Conservation (phyloP, 2,888 invertebrate genomes). For the Caenorhabditis japonica region DNA sequence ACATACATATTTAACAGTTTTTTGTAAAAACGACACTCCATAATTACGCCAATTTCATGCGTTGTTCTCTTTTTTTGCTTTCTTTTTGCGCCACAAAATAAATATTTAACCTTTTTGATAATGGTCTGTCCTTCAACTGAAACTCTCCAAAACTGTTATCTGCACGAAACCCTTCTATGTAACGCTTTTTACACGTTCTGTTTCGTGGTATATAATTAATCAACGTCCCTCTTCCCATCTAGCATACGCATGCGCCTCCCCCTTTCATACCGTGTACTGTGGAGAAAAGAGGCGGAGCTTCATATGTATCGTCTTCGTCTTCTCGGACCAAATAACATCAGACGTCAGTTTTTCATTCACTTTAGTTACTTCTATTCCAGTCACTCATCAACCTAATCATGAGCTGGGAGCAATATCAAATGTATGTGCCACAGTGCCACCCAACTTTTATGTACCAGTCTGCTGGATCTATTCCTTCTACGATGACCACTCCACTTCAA, state of each 20-base stretch:
- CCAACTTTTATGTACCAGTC: slow-evolving; percentile 27
- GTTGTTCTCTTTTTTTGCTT: no score
- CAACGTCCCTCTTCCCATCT: slow-evolving; percentile 13
- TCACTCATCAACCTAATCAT: no score
- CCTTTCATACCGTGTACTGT: slow-evolving; percentile 34
- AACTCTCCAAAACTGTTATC: slow-evolving; percentile 20
- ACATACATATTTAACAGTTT: no score
- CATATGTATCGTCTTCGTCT: slow-evolving; percentile 15
- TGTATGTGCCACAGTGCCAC: slow-evolving; percentile 45
- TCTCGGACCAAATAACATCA: slow-evolving; percentile 21
- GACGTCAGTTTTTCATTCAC: not conserved
- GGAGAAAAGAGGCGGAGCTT: slow-evolving; percentile 41
- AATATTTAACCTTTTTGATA: no score
- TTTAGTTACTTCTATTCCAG: slow-evolving; percentile 17
- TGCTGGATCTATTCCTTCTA: slow-evolving; percentile 24
- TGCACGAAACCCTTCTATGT: slow-evolving; percentile 3
- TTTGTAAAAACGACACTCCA: no score
- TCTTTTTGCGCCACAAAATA: no score
- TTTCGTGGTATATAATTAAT: slow-evolving; percentile 46
- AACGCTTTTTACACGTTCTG: slow-evolving; percentile 35
- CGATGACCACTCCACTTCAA: slow-evolving; percentile 55
- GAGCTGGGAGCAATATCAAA: slow-evolving; percentile 56
- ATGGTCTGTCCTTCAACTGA: no score
- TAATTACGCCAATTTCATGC: no score
- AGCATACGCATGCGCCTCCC: slow-evolving; percentile 34